Evolutionary conservation across 1,140 invertebrate genomes (phyloP), one percentile per base, ranked within the genome.

Genomic region (Anoplolepis gracilipes): DNA sequence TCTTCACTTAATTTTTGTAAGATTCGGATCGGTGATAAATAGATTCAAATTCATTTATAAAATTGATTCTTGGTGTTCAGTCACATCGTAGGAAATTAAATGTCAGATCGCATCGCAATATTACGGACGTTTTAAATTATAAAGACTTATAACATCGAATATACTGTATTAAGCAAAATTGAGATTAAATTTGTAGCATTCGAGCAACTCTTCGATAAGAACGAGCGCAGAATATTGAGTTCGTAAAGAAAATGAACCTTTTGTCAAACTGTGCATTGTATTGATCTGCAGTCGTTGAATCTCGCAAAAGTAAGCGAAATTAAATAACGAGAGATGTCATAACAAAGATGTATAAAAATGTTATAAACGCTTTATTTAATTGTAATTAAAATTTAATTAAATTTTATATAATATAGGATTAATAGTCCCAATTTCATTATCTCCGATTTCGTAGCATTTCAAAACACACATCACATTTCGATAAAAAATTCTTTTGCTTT

Each of bases 51-150:
- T 59, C 65, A 30, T n/a, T 59, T 81, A n/a, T 25, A 36, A 36
- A 36, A 30, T 28, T 46, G 53, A 82, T 82, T 19, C 1, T 11
- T 19, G 65, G 49, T 25, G 25, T 57, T 70, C 49, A 70, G 46
- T 57, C 77, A 70, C 53, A 53, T n/a, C 28, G 25, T 82, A 82
- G 65, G 67, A 82, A 82, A 82, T 82, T 82, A 82, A 82, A 82
- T 46, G 78, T 82, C 78, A 72, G 53, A 72, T 82, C 53, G 36
- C 78, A 28, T 39, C 53, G 65, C 36, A 62, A 72, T 72, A 82
- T 82, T 72, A 82, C 16, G 67, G 65, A 25, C 25, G 53, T 59
- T 82, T 59, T 73, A 30, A 81, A 72, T 82, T 72, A 73, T 73
- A 46, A 49, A 36, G 25, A 42, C 16, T 19, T 8, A 25, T 59